Evolutionary conservation across 1,140 invertebrate genomes (phyloP), one percentile per base, ranked within the genome.

Genomic region (Bombus waltoni): DNA sequence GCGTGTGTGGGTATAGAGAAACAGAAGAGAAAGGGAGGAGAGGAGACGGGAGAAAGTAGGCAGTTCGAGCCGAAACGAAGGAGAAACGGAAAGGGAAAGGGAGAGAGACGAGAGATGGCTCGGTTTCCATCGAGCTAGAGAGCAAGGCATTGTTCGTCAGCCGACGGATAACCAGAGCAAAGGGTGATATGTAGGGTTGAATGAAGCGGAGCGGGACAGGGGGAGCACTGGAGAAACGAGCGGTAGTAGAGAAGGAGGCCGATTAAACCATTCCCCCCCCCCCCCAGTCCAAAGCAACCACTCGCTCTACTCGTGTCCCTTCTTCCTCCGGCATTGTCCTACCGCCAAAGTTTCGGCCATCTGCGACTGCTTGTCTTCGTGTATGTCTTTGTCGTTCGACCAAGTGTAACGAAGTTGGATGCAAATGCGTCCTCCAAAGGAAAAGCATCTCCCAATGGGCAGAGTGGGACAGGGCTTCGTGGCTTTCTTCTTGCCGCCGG

Each of bases 381-480:
- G 74, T 86, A 76, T 62, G 85, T 83, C 85, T 86, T 86, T 86
- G 85, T 76, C 80, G 72, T 82, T 76, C 71, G 80, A 71, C 68
- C 71, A 80, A 73, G 53, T 75, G 72, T 78, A 76, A 79, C 83
- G 65, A 86, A 86, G 88, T 89, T 86, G 53, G 83, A 86, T 83
- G 87, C 79, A 89, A 89, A 88, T 81, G 74, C n/a, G 62, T 10
- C 57, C 13, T 38, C 40, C 83, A 85, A 85, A 85, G 83, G 83
- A 80, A 72, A 73, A 40, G 68, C 83, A 25, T 80, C 40, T 53
- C 53, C 47, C 65, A 78, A 78, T 35, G 62, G 47, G 25, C 15
- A 18, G n/a, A 13, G 32, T 32, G 65, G 65, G 65, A 22, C 13
- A 0, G 18, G 40, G 81, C 44, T 77, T 62, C 76, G 76, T 47